phyloP scores from a whole-genome alignment of 2,888 invertebrate species.

The Pyrocoelia pectoralis region DNA sequence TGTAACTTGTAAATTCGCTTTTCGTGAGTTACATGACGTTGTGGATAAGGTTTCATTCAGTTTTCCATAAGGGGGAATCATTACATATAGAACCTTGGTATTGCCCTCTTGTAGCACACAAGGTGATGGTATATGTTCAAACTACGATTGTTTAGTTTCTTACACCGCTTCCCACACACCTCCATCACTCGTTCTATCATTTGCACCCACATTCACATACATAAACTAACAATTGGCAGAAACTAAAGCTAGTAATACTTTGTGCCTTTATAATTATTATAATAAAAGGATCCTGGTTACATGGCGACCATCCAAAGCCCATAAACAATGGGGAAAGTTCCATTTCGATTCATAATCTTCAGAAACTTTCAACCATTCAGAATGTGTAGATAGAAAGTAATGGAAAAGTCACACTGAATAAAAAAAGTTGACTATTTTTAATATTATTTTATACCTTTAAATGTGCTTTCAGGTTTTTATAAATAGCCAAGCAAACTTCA shows the following conservation, averaged over 20 bases:
- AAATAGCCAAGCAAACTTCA: conserved; percentile 3
- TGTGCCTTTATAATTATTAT: neutral
- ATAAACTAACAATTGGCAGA: neutral
- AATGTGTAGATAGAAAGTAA: neutral
- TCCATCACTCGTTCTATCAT: neutral
- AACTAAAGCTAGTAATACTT: neutral
- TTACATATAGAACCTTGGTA: conserved; percentile 4
- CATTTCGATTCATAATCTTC: conserved; percentile 1
- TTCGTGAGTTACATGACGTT: conserved; percentile 2
- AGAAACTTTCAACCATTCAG: conserved; percentile 3
- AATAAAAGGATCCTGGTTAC: conserved; percentile 6
- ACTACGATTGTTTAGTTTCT: conserved; percentile 4
- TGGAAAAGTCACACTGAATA: conserved; percentile 1
- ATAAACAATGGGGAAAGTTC: neutral
- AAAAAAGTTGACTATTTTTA: neutral
- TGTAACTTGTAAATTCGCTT: neutral
- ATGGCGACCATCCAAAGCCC: neutral
- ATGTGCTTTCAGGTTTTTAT: conserved; percentile 1
- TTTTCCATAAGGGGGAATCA: conserved; percentile 2
- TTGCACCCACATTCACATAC: conserved; percentile 1
- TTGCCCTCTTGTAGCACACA: too few species aligned
- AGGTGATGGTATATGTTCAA: too few species aligned
- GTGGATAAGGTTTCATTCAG: neutral
- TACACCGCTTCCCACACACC: neutral
- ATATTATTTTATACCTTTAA: too few species aligned